Conservation (phyloP, 2,888 invertebrate species). For the Dexiosoma caninum region DNA sequence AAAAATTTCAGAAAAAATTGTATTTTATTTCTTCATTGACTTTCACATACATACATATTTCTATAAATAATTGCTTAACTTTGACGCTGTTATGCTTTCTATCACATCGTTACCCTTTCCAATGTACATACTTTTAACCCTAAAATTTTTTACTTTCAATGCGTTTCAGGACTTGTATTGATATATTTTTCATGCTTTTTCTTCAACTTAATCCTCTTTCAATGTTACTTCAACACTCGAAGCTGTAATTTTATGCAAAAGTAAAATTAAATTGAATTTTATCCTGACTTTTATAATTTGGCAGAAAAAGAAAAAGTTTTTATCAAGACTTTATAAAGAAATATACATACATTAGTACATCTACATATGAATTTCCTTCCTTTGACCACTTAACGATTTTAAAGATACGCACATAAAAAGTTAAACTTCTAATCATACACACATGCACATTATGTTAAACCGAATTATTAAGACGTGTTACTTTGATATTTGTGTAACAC, state of each 20-base stretch:
- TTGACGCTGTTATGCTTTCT: no score
- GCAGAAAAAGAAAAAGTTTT: not conserved
- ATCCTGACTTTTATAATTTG: not conserved
- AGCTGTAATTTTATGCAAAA: not conserved
- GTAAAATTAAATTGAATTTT: not conserved
- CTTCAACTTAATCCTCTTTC: slow-evolving; percentile 9
- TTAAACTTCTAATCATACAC: not conserved
- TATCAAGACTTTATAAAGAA: not conserved
- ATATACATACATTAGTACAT: not conserved
- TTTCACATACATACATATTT: no score
- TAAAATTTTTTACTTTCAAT: not conserved
- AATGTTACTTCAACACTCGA: not conserved
- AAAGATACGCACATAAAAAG: not conserved
- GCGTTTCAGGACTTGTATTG: not conserved
- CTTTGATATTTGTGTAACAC: not conserved
- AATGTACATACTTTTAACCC: not conserved
- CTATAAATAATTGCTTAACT: no score
- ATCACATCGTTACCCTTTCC: not conserved
- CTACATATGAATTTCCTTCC: no score
- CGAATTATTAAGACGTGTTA: not conserved
- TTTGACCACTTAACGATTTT: not conserved
- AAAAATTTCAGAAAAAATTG: no score
- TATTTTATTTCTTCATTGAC: no score
- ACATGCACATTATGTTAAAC: not conserved
- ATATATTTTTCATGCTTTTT: not conserved